Evolutionary conservation across 2,888 invertebrate genomes (phyloP).

Genomic region (Cerceris ruficornis): DNA sequence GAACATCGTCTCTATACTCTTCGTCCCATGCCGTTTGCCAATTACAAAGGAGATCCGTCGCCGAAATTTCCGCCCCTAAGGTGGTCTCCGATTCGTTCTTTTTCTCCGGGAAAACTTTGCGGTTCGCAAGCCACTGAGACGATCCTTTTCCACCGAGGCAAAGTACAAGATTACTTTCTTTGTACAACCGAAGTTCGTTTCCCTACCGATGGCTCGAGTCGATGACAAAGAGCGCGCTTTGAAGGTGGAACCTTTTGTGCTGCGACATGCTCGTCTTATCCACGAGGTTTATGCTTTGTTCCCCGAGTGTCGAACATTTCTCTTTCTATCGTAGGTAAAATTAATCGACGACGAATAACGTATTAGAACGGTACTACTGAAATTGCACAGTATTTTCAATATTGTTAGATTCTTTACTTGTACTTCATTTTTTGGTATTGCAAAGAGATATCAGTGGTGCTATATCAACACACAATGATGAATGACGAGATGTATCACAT

Average conservation of each 20-base stretch:
- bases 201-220: constrained; percentile 62
- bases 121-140: constrained; percentile 51
- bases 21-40: constrained; percentile 62
- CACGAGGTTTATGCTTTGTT: constrained; percentile 48
- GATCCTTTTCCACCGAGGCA: constrained; percentile 60
- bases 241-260: constrained; percentile 47
- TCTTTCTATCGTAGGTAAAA: constrained; percentile 11
- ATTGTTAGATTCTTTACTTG: constrained; percentile 35
- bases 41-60: constrained; percentile 69
- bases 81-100: constrained; percentile 37
- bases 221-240: constrained; percentile 64
- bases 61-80: constrained; percentile 39
- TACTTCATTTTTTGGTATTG: not conserved
- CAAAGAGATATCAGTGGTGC: no score
- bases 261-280: constrained; percentile 39
- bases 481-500: no score
- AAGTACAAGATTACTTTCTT: constrained; percentile 69
- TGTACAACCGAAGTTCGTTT: constrained; percentile 66
- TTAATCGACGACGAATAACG: constrained; percentile 43
- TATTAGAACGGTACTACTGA: constrained; percentile 37
- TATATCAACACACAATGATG: no score
- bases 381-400: no score
- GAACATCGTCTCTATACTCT: constrained; percentile 46
- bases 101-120: constrained; percentile 61
- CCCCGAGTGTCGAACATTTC: constrained; percentile 4